A percentile compares a stretch with the other conserved stretches of the same genome.
Conservation (phyloP, 2,888 invertebrate genomes). For the Ametastegia equiseti region DNA sequence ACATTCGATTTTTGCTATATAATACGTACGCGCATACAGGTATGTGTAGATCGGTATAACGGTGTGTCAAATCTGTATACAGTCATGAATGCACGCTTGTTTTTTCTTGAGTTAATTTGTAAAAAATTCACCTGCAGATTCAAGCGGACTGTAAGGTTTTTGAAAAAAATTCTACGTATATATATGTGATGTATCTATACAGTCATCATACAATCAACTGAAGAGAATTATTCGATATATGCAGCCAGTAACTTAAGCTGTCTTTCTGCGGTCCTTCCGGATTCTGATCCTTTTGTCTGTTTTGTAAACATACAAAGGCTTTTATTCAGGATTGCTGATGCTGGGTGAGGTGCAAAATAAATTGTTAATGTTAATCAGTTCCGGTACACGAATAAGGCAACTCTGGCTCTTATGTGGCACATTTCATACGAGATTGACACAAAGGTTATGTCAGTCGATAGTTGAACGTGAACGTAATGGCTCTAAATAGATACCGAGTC, state of each 20-base stretch:
- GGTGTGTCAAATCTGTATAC: not conserved
- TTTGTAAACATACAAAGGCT: slow-evolving; percentile 16
- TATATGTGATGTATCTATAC: not conserved
- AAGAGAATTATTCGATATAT: not conserved
- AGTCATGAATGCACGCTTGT: not conserved
- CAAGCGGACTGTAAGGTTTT: not conserved
- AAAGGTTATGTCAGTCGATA: slow-evolving; percentile 40
- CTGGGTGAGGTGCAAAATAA: slow-evolving; percentile 19
- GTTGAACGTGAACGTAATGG: slow-evolving; percentile 18
- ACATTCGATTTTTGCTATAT: not conserved
- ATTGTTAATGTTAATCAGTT: slow-evolving; percentile 27
- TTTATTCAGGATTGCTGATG: not conserved
- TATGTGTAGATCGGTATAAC: too few relatives aligned
- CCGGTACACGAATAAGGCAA: slow-evolving; percentile 47
- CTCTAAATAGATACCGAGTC: slow-evolving; percentile 36
- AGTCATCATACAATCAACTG: too few relatives aligned
- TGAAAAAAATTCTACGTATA: not conserved
- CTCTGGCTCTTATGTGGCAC: slow-evolving; percentile 1
- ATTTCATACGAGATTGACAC: slow-evolving; percentile 30
- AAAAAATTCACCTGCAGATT: not conserved
- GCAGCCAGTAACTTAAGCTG: not conserved
- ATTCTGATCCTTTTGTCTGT: not conserved
- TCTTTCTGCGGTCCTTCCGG: not conserved
- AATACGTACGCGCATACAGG: too few relatives aligned
- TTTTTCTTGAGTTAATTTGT: not conserved